Base-by-base conservation (phyloP, 2,797 vertebrate species). In the Poeciliopsis gracilis region DNA sequence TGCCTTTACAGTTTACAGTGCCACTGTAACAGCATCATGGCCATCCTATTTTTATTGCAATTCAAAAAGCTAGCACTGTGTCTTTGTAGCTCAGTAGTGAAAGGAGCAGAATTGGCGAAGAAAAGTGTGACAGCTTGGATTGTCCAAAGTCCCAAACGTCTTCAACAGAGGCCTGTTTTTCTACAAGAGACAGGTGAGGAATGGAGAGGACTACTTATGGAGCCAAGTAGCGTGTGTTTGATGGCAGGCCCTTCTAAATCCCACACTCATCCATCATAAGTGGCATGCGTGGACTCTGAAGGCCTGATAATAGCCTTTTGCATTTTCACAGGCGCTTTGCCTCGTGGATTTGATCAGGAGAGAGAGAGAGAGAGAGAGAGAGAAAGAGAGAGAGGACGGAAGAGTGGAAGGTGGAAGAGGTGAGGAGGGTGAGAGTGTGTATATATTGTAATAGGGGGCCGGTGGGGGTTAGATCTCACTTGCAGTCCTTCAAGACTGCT, bases 221-320 rank as follows among this genome's bases (percentile, higher is more conserved):
- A 81, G 82, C 78, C 86, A 86, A 88, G 81, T 66, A 80, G 87
- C 49, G 25, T 3, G 72, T 93, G 91, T 90, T 91, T 91, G 94
- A 94, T 92, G 91, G 86, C 86, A 93, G 93, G 90, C 92, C 93
- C 84, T 88, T 93, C 87, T 89, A 94, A 95, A 94, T 93, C 93
- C 93, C 93, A 94, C 89, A 86, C 90, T 92, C 93, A 95, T 95
- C 93, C 93, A 94, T 95, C 94, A 95, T 93, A 92, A 92, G 90
- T 91, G 94, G 87, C 89, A 70, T 87, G 96, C 93, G 96, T 95
- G 96, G 95, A 95, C 97, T 98, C 97, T 95, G 96, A 96, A 97
- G 97, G 97, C 96, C 96, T 97, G 96, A 94, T 93, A 94, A 93
- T 91, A 94, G 92, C 94, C 89, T 95, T 96, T 95, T 96, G 95